These are phyloP conservation scores for Dissostichus mawsoni DNA, from an alignment of 2,113 vertebrate species.

Conservation along the genomic window DNA sequence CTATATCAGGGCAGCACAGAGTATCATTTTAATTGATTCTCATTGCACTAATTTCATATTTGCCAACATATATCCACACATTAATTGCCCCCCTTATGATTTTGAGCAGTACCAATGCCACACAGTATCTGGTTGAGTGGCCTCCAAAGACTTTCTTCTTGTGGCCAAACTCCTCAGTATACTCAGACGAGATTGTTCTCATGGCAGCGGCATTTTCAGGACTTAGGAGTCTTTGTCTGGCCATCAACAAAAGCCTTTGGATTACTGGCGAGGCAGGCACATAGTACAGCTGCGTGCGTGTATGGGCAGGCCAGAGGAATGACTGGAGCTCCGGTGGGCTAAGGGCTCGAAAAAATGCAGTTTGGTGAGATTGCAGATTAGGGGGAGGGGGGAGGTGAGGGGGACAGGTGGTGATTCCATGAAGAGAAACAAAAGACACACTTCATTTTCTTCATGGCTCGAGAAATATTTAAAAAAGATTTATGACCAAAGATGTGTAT, in stretches of 20 bases:
- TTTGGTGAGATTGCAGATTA: constrained; percentile 84
- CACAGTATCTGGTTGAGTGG: not conserved
- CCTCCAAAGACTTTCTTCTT: constrained; percentile 5
- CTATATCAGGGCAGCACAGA: not conserved
- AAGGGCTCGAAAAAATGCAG: constrained; percentile 82
- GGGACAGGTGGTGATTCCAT: constrained; percentile 62
- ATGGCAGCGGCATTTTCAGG: constrained; percentile 65
- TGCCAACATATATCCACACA: not conserved
- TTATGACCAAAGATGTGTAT: not conserved
- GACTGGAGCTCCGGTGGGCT: constrained; percentile 82
- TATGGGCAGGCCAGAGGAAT: constrained; percentile 82
- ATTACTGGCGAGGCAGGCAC: constrained; percentile 74
- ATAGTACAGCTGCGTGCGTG: constrained; percentile 77
- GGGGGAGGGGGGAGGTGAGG: constrained; percentile 20
- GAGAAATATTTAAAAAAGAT: not conserved
- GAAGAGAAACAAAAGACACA: constrained; percentile 64
- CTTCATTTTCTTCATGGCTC: constrained; percentile 46
- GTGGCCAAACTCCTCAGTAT: constrained; percentile 46
- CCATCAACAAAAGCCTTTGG: constrained; percentile 77
- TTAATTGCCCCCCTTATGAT: not conserved
- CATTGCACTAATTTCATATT: not conserved
- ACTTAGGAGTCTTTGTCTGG: constrained; percentile 78
- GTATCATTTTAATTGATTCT: not conserved
- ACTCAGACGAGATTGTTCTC: constrained; percentile 68
- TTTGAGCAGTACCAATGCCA: not conserved